Base-by-base conservation (phyloP, 2,797 vertebrate species). In the Catharus ustulatus region DNA sequence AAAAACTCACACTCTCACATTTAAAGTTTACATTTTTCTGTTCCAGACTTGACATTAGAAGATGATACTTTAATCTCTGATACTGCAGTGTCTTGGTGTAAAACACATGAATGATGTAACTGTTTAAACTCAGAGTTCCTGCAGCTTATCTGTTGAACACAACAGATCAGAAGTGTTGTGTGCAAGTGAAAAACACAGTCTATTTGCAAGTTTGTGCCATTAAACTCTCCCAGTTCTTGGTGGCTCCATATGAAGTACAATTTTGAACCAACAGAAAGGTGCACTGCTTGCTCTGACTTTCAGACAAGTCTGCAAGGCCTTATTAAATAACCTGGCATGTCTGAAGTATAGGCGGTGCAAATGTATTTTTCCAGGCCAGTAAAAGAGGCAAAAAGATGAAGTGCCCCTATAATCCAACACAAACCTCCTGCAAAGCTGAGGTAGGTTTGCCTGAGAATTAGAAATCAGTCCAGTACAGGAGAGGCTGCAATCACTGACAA, bases 161-260 rank as follows among this genome's bases (percentile, higher is more conserved):
- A 71, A 40, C 0, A 2, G 26, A 24, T 6, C 66, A 59, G 7
- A 87, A 51, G 14, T 22, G 29, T 2, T 11, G 20, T 6, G 6
- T 16, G 9, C 5, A 29, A 62, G 24, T 38, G 36, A 14, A 24
- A 58, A 86, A 52, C 4, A 22, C 13, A 12, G 8, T 12, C 36
- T 26, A 6, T 10, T 16, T n/a, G 6, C 32, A 49, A 61, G 26
- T 2, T 54, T 34, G 19, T 46, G 24, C 13, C 42, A 38, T 29
- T 40, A 15, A 75, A 72, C 10, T 83, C 24, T 42, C 24, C 22
- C 24, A 42, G 1, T 14, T 15, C 38, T 11, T 14, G 10, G 0
- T 34, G 45, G 29, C 13, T 63, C n/a, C 13, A 7, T 9, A 10
- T 8, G 26, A 64, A 77, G 67, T 10, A 36, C 43, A 30, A 6